Evolutionary conservation across 92 coral and sea anemone genomes (phyloP).

Genomic region (Anthopleura xanthogrammica): DNA sequence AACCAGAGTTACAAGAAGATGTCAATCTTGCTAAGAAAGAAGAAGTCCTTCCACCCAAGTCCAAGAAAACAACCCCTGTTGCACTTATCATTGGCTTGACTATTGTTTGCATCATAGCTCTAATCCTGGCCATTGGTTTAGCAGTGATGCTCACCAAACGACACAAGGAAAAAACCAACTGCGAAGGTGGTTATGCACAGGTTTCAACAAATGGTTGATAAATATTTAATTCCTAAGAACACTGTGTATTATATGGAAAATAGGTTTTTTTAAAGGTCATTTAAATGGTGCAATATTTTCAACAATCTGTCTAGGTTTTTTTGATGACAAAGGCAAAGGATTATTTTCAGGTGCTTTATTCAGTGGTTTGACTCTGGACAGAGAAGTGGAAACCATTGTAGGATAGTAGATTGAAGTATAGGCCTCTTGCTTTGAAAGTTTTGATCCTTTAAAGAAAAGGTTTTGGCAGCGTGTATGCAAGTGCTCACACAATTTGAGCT

Average conservation of each 20-base stretch:
- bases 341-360: too few relatives aligned
- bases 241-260: neutral
- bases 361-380: too few relatives aligned
- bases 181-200: constrained; percentile 47
- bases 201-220: constrained; percentile 26
- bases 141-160: constrained; percentile 70
- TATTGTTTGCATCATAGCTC: constrained; percentile 58
- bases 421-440: too few relatives aligned
- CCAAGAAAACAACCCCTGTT: constrained; percentile 54
- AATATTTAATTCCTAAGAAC: neutral
- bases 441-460: too few relatives aligned
- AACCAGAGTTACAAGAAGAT: constrained; percentile 30
- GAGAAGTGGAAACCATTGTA: too few relatives aligned
- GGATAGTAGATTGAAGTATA: too few relatives aligned
- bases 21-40: constrained; percentile 17
- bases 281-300: neutral
- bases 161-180: constrained; percentile 23
- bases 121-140: constrained; percentile 60
- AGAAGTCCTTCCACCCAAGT: constrained; percentile 25
- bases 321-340: too few relatives aligned
- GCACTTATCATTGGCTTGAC: constrained; percentile 67
- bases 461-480: too few relatives aligned
- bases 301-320: too few relatives aligned
- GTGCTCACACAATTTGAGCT: too few relatives aligned
- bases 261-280: neutral